These are phyloP conservation scores for Oreamnos americanus DNA, from an alignment of 2,113 vertebrate genomes.

Conservation along the genomic window DNA sequence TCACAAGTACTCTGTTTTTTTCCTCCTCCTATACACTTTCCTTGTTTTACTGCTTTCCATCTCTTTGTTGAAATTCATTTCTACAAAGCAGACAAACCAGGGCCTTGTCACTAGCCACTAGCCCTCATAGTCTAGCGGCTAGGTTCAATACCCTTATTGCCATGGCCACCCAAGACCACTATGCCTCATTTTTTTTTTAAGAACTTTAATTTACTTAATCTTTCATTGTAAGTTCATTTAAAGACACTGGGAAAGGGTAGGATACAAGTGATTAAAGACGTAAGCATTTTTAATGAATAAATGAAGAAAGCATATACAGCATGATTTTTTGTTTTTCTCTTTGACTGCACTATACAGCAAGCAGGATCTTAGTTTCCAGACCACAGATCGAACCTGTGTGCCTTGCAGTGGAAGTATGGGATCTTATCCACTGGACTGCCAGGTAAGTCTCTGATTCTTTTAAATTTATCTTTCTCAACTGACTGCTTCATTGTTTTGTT, in stretches of 20 bases:
- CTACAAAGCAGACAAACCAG: background rate
- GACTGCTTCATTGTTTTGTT: background rate
- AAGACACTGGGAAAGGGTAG: background rate
- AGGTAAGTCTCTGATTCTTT: background rate
- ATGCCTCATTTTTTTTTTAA: background rate
- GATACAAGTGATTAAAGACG: background rate
- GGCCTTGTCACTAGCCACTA: background rate
- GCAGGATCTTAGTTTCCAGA: background rate
- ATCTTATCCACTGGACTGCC: background rate
- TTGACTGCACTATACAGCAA: background rate
- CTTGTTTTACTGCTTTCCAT: background rate
- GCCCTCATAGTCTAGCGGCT: background rate
- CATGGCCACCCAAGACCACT: background rate
- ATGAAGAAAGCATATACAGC: background rate
- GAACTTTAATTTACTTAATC: background rate
- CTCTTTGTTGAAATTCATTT: background rate
- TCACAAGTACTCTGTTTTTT: background rate
- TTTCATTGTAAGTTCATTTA: conserved; percentile 5
- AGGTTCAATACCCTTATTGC: background rate
- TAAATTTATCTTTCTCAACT: background rate
- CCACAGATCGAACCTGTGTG: background rate
- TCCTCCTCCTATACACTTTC: background rate
- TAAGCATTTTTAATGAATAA: background rate
- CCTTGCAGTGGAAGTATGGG: background rate
- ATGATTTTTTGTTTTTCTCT: background rate